Percentiles rank a stretch among this genome's conserved stretches.
Evolutionary conservation across 2,797 vertebrate species (phyloP).

Genomic region (Parotocinclus haroldoi): DNA sequence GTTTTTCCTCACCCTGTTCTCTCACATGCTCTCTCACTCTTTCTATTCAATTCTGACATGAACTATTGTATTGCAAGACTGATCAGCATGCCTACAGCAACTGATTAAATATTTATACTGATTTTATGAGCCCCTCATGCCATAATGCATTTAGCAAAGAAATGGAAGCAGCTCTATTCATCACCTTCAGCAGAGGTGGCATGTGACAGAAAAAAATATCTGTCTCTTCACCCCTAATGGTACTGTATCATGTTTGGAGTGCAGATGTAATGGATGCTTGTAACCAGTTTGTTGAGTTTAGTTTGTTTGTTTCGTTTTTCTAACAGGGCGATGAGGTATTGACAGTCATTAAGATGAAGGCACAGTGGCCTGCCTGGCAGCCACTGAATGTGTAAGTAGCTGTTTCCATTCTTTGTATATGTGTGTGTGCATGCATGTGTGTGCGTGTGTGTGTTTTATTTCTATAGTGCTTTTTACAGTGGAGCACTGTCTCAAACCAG

Average conservation of each 20-base stretch:
- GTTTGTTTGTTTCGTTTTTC: constrained; percentile 6
- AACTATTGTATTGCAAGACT: constrained; percentile 10
- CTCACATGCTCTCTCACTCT: neutral
- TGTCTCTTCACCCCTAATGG: neutral
- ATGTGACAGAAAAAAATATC: neutral
- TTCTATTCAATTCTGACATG: neutral
- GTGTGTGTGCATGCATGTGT: no score
- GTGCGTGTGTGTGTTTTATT: no score
- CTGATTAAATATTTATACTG: constrained; percentile 53
- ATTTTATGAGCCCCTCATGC: constrained; percentile 47
- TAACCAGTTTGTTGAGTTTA: neutral
- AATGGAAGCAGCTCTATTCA: constrained; percentile 28
- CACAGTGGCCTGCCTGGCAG: constrained; percentile 98
- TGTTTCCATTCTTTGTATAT: neutral
- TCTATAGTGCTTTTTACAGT: no score
- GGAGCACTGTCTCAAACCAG: no score
- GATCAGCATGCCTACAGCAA: constrained; percentile 30
- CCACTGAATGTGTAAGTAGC: constrained; percentile 93
- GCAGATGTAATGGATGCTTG: constrained; percentile 14
- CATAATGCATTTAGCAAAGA: constrained; percentile 28
- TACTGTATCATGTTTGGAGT: neutral
- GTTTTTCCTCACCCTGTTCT: no score
- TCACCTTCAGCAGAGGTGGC: constrained; percentile 20
- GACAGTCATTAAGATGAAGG: constrained; percentile 99
- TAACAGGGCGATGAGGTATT: constrained; percentile 93